Base-by-base conservation (phyloP, 2,888 invertebrate species). In the Malacosoma neustria region DNA sequence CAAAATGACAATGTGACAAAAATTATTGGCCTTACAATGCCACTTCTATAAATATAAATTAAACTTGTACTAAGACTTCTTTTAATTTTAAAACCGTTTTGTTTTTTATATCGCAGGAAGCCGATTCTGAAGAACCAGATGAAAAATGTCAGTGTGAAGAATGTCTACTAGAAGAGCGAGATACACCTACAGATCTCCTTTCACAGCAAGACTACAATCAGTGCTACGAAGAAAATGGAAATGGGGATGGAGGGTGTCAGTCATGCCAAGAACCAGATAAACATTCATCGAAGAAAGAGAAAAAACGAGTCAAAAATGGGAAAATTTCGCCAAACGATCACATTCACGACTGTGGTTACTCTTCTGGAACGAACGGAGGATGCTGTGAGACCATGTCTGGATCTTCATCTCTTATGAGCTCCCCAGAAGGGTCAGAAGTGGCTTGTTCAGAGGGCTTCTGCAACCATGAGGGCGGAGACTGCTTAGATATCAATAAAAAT, bases 371-470 rank as follows among this genome's bases (percentile, higher is more conserved):
- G 50, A 93, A 93, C 60, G 91, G 91, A 39, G 91, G 91, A 34
- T 90, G 89, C 65, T 90, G 89, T 57, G 89, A 89, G 49, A 90
- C 90, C 29, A 88, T 89, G 40, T 90, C 90, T 4, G 87, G 90
- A 31, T 91, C 91, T 35, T 93, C 93, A 13, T 95, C 95, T 49
- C 87, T 92, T 42, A 91, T 92, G 51, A 95, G 94, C 65, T 94
- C 95, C 3, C 94, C 95, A 0, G 96, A 96, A 61, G 95, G 96
- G 15, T 96, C 96, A 0, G 96, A 96, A 64, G 90, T 96, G 37
- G 95, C 94, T 1, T 97, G 95, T 73, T 94, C 93, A 0, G 96
- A 96, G 63, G 93, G 93, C 31, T 93, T 94, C 66, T 96, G 96
- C 73, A 93, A 93, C 66, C 91, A 92, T 53, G 93, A 93, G 48